These are phyloP conservation scores for Athalia circularis DNA, from an alignment of 2,888 invertebrate genomes.

Conservation along the genomic window DNA sequence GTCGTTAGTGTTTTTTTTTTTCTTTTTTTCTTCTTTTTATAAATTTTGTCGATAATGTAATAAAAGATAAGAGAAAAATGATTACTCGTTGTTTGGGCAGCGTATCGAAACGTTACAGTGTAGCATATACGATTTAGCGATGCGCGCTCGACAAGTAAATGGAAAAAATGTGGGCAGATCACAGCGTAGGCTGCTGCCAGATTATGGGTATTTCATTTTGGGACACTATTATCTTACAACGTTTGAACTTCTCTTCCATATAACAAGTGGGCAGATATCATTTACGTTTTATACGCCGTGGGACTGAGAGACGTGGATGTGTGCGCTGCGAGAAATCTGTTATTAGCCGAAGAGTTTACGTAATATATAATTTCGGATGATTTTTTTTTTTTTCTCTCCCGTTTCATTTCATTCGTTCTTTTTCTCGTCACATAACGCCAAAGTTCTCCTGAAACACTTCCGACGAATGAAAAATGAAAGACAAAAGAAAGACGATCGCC, in stretches of 20 bases:
- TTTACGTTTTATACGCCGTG: not conserved
- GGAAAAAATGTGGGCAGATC: not conserved
- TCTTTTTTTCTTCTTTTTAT: too few species aligned
- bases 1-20: too few species aligned
- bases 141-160: too few species aligned
- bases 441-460: not conserved
- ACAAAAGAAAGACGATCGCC: too few species aligned
- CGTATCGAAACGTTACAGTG: too few species aligned
- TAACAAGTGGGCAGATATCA: not conserved
- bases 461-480: not conserved
- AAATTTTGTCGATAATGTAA: too few species aligned
- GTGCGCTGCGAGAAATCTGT: conserved; percentile 22
- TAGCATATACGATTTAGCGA: too few species aligned
- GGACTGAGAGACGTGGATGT: not conserved
- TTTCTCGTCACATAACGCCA: too few species aligned
- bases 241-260: too few species aligned
- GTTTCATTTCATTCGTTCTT: too few species aligned
- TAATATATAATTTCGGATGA: conserved; percentile 11
- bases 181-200: not conserved
- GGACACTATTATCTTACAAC: not conserved
- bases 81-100: too few species aligned
- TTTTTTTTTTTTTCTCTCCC: not conserved
- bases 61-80: too few species aligned
- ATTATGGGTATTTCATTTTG: conserved; percentile 5
- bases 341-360: not conserved